Evolutionary conservation across 37 sponge, comb jelly and placozoan genomes (phyloP), one percentile per base, ranked within the genome.

Genomic region (Diacarnus erythraeanus): DNA sequence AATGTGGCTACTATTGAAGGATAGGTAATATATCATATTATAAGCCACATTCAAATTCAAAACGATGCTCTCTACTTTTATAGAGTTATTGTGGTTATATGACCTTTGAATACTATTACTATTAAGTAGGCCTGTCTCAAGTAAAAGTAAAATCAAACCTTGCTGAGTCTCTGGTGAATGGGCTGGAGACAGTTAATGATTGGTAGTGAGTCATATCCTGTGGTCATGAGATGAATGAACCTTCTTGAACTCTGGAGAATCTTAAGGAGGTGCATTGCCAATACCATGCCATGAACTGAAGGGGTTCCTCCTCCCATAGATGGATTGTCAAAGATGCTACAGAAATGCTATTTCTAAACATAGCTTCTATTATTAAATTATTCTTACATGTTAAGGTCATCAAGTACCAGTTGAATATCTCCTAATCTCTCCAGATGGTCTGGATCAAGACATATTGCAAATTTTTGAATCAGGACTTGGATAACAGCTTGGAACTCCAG

Each of bases 401-500:
- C n/a, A n/a, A n/a, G n/a, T n/a, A n/a, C n/a, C n/a, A n/a, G n/a
- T n/a, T n/a, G n/a, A n/a, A n/a, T n/a, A n/a, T n/a, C n/a, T n/a
- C n/a, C n/a, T n/a, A n/a, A 40, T 35, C 20, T 26, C 36, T 27
- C 2, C 22, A 25, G 64, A 0, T 71, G 27, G 22, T 26, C 0
- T n/a, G 86, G 58, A 57, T 57, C 63, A 2, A 83, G 74, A 18
- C 36, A 66, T 17, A n/a, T 29, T 43, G 92, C 80, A 31, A 73
- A 56, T 35, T 78, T 30, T 41, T 67, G 61, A 5, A 83, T 47
- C 44, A 87, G 26, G 23, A 83, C 71, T 67, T 94, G 94, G n/a
- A 87, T 35, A 1, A 94, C 80, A 30, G 94, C 94, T 78, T 94
- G 94, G 44, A 68, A 68, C 60, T 94, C 94, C 10, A 94, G 80